A percentile compares a stretch with the other conserved stretches of the same genome.
Evolutionary conservation across 2,113 vertebrate species (phyloP).

Genomic region (Marcusenius ussheri): DNA sequence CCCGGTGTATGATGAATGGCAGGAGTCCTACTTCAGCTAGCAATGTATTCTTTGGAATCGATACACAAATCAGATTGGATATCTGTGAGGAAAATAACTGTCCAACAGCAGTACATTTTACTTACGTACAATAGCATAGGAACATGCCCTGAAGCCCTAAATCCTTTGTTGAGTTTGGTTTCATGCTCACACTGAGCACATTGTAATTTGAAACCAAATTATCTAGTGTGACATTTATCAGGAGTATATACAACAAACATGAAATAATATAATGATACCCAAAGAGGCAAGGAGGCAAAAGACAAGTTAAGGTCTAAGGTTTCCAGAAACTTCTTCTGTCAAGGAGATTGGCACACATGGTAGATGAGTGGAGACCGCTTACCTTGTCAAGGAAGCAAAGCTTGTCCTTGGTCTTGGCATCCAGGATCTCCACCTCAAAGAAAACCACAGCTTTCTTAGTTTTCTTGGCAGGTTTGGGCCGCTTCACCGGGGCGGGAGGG

Average conservation of each 20-base stretch:
- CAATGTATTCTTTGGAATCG: background rate
- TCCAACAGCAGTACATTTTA: background rate
- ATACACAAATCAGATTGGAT: background rate
- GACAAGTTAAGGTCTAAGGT: background rate
- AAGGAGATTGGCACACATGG: background rate
- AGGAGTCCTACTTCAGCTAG: background rate
- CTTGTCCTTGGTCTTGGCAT: slow-evolving; percentile 86
- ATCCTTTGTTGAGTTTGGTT: background rate
- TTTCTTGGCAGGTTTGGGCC: slow-evolving; percentile 67
- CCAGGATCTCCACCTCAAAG: slow-evolving; percentile 97
- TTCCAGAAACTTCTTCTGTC: background rate
- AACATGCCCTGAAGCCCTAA: background rate
- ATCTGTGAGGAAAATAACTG: background rate
- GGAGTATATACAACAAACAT: background rate
- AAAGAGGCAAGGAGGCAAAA: background rate
- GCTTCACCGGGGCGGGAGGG: slow-evolving; percentile 34
- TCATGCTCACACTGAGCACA: background rate
- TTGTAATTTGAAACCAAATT: background rate
- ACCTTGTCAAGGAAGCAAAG: slow-evolving; percentile 97
- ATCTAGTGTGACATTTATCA: background rate
- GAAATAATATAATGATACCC: background rate
- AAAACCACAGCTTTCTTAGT: slow-evolving; percentile 84
- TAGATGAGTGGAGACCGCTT: slow-evolving; percentile 24
- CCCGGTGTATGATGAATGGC: background rate
- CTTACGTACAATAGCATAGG: background rate